Evolutionary conservation across 1,140 invertebrate genomes (phyloP), one percentile per base, ranked within the genome.

Genomic region (Meloidogyne chitwoodi): DNA sequence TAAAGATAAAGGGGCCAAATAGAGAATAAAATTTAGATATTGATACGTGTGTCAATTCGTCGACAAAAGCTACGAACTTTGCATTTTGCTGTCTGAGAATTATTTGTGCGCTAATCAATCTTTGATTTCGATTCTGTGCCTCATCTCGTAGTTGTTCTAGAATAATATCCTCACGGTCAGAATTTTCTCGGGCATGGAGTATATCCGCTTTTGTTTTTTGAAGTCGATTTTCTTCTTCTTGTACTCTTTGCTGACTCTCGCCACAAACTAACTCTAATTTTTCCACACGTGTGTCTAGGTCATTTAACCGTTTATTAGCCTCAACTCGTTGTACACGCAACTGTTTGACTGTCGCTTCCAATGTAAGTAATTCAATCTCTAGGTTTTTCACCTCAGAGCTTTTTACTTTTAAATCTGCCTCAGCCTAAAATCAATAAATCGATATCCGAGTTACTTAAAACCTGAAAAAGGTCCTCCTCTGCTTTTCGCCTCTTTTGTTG

Each of bases 241-340:
- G 73, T 22, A 82, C 19, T 10, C 81, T 44, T 14, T 76, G 31
- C 19, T 48, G 14, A 16, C 56, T 44, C 34, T 82, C 81, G 48
- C 56, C 65, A 41, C 70, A 75, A 11, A 41, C n/a, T 19, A 26
- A 94, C 91, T 97, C 95, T 81, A 92, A 90, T 3, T 38, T 56
- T 19, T 27, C 56, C 19, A 83, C 78, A 4, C 63, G 71, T n/a
- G 77, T 68, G 88, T 95, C 94, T 56, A 98, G 90, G 88, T 98
- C 95, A 88, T 94, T 94, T 77, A 99, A 89, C 87, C 95, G 90
- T 89, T 96, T 96, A 88, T 94, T 73, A 0, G 96, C 96, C 88
- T 97, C 94, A 68, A 93, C 93, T 89, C 94, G 94, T 90, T 99
- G 96, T 88, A 93, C 94, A 89, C 97, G 94, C 81, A 99, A 90